phyloP scores from a whole-genome alignment of 2,113 vertebrate genomes.

The Eupsittula cactorum region DNA sequence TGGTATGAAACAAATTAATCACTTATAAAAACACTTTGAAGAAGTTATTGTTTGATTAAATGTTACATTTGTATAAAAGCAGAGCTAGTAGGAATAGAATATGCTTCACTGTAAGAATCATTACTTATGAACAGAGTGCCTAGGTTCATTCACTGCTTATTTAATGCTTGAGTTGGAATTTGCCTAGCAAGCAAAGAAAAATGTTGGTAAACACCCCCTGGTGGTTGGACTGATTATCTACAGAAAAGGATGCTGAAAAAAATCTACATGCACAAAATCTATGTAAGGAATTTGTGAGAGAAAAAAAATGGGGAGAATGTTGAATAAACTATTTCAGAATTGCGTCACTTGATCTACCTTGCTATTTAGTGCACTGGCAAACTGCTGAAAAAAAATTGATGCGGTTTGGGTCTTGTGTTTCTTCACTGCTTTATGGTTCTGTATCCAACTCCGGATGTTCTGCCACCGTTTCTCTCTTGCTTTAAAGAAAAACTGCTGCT shows the following conservation, averaged over 20 bases:
- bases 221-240: not conserved
- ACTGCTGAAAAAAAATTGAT: not conserved
- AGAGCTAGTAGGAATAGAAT: not conserved
- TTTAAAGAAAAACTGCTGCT: conserved; percentile 36
- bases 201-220: not conserved
- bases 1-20: not conserved
- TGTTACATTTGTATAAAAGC: not conserved
- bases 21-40: not conserved
- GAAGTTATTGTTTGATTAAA: not conserved
- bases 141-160: not conserved
- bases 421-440: not conserved
- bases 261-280: not conserved
- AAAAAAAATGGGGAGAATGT: not conserved
- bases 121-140: not conserved
- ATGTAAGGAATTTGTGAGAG: not conserved
- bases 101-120: not conserved
- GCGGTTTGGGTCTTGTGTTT: not conserved
- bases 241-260: not conserved
- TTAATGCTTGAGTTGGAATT: not conserved
- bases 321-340: not conserved
- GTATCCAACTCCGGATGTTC: not conserved
- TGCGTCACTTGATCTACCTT: not conserved
- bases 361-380: not conserved
- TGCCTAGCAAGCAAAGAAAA: not conserved
- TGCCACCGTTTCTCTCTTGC: not conserved